Evolutionary conservation across 2,888 invertebrate genomes (phyloP).

Genomic region (Brachypalpus laphriformis): DNA sequence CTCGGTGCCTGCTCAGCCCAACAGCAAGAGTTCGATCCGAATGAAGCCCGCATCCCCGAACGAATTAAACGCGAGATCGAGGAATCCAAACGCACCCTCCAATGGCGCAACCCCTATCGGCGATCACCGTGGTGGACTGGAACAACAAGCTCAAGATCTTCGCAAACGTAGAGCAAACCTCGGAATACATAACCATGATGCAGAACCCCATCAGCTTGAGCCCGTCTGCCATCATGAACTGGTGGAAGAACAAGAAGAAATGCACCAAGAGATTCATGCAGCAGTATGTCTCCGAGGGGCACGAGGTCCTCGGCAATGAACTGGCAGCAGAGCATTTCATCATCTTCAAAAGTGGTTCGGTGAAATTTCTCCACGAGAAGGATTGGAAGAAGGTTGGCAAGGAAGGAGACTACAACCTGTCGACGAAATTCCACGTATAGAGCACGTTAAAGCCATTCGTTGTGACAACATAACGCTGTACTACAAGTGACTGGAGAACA

Average conservation of each 20-base stretch:
- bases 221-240: constrained; percentile 83
- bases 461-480: constrained; percentile 88
- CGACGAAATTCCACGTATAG: constrained; percentile 85
- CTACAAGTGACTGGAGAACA: constrained; percentile 92
- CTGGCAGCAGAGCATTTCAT: constrained; percentile 94
- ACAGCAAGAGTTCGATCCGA: constrained; percentile 32
- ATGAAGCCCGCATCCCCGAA: constrained; percentile 64
- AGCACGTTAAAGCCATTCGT: constrained; percentile 92
- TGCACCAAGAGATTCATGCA: constrained; percentile 85
- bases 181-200: constrained; percentile 82
- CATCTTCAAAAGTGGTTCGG: constrained; percentile 87
- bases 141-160: constrained; percentile 85
- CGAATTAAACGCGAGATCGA: constrained; percentile 78
- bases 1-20: background rate
- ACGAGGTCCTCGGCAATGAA: constrained; percentile 88
- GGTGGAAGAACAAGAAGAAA: constrained; percentile 84
- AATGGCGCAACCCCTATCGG: constrained; percentile 87
- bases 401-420: constrained; percentile 84
- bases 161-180: constrained; percentile 84
- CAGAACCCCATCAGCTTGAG: constrained; percentile 84
- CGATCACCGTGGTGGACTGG: constrained; percentile 85
- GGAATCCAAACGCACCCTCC: constrained; percentile 83
- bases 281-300: constrained; percentile 85
- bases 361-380: constrained; percentile 78
- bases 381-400: constrained; percentile 86